Percentiles rank a stretch among this genome's conserved stretches.
Evolutionary conservation across 2,113 vertebrate genomes (phyloP).

Genomic region (Delphinapterus leucas): DNA sequence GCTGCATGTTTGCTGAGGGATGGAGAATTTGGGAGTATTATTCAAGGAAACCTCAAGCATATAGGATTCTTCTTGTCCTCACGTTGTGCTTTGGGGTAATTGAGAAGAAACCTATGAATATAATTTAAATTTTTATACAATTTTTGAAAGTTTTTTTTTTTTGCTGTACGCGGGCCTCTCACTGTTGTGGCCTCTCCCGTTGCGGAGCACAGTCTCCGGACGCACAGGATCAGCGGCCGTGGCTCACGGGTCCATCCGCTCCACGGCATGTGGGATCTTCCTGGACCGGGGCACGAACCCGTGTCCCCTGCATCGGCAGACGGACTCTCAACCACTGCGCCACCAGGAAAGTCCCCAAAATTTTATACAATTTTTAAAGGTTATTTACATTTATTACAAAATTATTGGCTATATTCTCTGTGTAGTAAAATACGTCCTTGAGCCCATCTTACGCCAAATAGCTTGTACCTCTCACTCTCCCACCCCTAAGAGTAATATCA

Average conservation of each 20-base stretch:
- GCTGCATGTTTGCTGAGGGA: background rate
- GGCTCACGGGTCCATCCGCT: too few relatives aligned
- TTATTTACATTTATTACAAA: background rate
- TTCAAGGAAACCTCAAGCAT: background rate
- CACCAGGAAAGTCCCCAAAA: too few relatives aligned
- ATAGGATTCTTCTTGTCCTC: background rate
- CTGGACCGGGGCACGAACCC: too few relatives aligned
- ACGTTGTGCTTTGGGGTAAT: background rate
- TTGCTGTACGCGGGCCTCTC: too few relatives aligned
- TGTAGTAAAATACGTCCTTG: background rate
- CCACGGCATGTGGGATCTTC: too few relatives aligned
- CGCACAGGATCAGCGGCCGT: too few relatives aligned
- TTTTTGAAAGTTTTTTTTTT: too few relatives aligned
- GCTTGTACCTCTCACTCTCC: background rate
- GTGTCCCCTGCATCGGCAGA: too few relatives aligned
- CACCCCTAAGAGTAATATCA: background rate
- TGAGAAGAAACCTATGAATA: background rate
- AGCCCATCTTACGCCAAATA: background rate
- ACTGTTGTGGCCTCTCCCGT: fast-evolving
- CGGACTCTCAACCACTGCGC: too few relatives aligned
- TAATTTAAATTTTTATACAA: background rate
- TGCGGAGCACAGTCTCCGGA: too few relatives aligned
- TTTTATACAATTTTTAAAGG: background rate
- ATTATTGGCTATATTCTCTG: background rate
- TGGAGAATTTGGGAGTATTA: background rate